Evolutionary conservation across 2,113 vertebrate species (phyloP).

Genomic region (Leptocoma aspasia): DNA sequence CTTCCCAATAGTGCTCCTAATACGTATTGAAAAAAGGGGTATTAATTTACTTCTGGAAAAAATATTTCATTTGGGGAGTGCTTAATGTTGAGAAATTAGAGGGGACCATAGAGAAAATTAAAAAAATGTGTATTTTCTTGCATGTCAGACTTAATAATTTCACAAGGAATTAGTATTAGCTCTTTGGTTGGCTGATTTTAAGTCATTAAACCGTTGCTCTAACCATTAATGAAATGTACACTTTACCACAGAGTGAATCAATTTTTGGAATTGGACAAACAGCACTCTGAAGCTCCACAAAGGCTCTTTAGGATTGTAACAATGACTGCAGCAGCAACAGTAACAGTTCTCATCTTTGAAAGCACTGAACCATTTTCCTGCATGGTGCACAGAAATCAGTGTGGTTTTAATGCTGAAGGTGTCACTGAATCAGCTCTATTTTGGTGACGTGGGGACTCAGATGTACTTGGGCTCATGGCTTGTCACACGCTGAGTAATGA

Average conservation of each 20-base stretch:
- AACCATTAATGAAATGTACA: not conserved
- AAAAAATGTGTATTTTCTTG: not conserved
- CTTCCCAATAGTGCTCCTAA: not conserved
- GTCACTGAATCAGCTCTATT: not conserved
- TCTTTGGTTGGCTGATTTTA: not conserved
- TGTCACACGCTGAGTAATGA: not conserved
- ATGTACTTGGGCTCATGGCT: not conserved
- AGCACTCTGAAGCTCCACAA: not conserved
- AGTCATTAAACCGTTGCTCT: not conserved
- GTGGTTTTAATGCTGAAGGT: not conserved
- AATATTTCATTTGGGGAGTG: not conserved
- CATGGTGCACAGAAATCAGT: not conserved
- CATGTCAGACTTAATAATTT: not conserved
- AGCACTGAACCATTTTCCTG: not conserved
- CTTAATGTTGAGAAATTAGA: conserved; percentile 6
- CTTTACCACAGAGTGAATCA: not conserved
- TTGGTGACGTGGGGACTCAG: not conserved
- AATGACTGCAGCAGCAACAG: not conserved
- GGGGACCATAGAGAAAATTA: not conserved
- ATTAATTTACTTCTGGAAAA: not conserved
- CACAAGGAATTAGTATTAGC: not conserved
- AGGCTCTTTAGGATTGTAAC: not conserved
- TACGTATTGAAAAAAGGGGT: not conserved
- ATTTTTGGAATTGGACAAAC: not conserved
- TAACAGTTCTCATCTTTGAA: not conserved